These are phyloP conservation scores for Phainopepla nitens DNA, from an alignment of 2,113 vertebrate species.

Conservation along the genomic window DNA sequence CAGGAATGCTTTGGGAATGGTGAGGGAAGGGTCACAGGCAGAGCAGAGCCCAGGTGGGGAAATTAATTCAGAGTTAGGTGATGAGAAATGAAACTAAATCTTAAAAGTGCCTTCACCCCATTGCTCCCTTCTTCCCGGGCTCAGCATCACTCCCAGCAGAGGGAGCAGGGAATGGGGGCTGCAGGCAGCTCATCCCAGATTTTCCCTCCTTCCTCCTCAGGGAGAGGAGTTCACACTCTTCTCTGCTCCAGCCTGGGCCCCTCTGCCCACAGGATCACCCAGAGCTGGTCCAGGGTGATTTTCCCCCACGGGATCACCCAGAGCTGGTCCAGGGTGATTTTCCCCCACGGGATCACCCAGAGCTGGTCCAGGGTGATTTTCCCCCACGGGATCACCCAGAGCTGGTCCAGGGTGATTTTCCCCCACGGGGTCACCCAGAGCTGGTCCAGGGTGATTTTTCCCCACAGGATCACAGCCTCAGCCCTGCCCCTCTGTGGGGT, in stretches of 20 bases:
- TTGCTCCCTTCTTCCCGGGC: background rate
- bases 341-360: no score
- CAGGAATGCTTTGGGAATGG: background rate
- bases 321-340: rapidly evolving
- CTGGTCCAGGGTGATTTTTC: background rate
- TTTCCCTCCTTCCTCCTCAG: background rate
- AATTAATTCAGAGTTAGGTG: rapidly evolving
- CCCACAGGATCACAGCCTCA: background rate
- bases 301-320: background rate
- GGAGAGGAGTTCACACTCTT: background rate
- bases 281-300: rapidly evolving
- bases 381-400: background rate
- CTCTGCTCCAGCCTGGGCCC: no score
- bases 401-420: background rate
- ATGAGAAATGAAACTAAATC: background rate
- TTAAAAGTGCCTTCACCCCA: rapidly evolving
- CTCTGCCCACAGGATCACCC: background rate
- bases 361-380: no score
- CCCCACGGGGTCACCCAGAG: background rate
- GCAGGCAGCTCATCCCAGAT: rapidly evolving
- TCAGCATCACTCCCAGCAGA: rapidly evolving
- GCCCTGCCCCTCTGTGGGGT: rapidly evolving
- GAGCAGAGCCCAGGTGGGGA: rapidly evolving
- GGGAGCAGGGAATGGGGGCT: no score
- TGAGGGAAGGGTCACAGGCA: background rate